These are phyloP conservation scores for Drosophila testacea DNA, from an alignment of 2,888 invertebrate genomes.

Conservation along the genomic window DNA sequence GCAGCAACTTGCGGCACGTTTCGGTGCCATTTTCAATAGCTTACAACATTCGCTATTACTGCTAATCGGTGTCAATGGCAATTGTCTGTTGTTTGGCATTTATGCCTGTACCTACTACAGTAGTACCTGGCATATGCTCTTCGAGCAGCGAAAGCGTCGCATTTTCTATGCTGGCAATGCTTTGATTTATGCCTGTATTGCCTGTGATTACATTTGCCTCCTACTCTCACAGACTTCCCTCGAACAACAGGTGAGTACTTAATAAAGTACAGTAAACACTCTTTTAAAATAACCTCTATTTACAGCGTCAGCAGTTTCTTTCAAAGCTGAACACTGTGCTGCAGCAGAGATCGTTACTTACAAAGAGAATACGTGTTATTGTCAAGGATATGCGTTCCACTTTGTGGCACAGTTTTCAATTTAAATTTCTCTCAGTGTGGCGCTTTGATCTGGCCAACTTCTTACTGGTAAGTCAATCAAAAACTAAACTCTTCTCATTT, in stretches of 20 bases:
- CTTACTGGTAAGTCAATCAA: constrained; percentile 27
- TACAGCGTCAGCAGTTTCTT: constrained; percentile 47
- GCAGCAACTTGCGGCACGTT: constrained; percentile 41
- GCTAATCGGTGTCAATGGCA: constrained; percentile 69
- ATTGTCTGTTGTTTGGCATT: constrained; percentile 76
- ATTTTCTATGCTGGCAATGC: constrained; percentile 76
- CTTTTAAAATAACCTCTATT: neutral
- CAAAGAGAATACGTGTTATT: constrained; percentile 40
- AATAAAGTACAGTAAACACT: constrained; percentile 1
- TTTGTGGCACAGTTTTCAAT: constrained; percentile 29
- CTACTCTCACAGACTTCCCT: constrained; percentile 54
- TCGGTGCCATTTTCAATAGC: constrained; percentile 41
- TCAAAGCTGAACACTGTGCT: constrained; percentile 20
- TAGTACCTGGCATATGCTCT: constrained; percentile 73
- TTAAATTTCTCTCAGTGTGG: constrained; percentile 47
- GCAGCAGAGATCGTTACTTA: constrained; percentile 11
- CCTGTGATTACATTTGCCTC: constrained; percentile 76
- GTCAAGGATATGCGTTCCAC: constrained; percentile 48
- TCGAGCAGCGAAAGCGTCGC: constrained; percentile 63
- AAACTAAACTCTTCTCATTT: no score
- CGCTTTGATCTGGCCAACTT: constrained; percentile 50
- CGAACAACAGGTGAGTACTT: constrained; percentile 55
- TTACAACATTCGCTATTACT: constrained; percentile 72
- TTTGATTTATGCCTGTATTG: constrained; percentile 77
- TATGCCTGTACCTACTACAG: constrained; percentile 71